phyloP scores from a whole-genome alignment of 2,113 vertebrate species.

The Enhydra lutris region DNA sequence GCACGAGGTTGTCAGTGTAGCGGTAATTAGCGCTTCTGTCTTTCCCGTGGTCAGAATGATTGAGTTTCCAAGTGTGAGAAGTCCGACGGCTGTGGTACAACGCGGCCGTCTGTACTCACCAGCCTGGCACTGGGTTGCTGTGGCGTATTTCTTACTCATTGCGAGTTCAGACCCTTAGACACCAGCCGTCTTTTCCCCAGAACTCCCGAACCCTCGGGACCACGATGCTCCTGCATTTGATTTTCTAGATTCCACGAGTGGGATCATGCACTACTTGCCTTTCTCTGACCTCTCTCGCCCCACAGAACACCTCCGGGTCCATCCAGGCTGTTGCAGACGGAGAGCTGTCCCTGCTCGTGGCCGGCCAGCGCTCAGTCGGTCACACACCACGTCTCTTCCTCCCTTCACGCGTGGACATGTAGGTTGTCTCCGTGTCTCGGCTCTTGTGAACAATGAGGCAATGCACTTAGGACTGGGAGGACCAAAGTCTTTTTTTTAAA shows the following conservation, averaged over 20 bases:
- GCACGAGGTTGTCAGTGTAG: background rate
- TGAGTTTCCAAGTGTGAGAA: background rate
- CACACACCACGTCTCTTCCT: rapidly evolving
- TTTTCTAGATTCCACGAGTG: background rate
- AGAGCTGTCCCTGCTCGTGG: background rate
- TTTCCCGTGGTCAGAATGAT: background rate
- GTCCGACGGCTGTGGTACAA: background rate
- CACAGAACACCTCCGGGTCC: no score
- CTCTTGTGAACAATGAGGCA: background rate
- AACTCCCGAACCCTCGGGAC: background rate
- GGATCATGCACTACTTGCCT: rapidly evolving
- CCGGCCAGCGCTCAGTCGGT: rapidly evolving
- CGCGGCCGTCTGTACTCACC: background rate
- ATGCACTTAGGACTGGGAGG: background rate
- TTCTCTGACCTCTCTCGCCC: background rate
- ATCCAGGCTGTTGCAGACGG: background rate
- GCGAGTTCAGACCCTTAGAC: background rate
- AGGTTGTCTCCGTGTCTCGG: background rate
- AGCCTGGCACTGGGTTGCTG: background rate
- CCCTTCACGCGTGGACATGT: no score
- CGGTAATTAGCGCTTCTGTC: background rate
- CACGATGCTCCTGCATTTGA: background rate
- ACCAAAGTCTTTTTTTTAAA: background rate
- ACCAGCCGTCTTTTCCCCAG: background rate
- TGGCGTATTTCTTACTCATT: background rate